A percentile compares a stretch with the other conserved stretches of the same genome.
Evolutionary conservation across 2,113 vertebrate genomes (phyloP).

Genomic region (Prinia subflava): DNA sequence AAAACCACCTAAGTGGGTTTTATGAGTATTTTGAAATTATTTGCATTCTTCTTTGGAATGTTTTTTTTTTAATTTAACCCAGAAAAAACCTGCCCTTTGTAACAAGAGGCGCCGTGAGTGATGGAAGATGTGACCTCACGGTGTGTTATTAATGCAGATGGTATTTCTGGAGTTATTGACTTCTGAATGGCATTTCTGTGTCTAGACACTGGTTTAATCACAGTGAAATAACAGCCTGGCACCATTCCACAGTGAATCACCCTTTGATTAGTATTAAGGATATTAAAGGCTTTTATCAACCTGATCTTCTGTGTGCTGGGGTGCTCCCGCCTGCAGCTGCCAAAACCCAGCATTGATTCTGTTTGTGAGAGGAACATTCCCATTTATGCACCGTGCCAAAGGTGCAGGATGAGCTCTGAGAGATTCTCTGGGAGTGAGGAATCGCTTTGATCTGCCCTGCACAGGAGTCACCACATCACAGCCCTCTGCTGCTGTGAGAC

Average conservation of each 20-base stretch:
- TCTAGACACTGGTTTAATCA: constrained; percentile 56
- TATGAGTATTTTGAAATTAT: background rate
- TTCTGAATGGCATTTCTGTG: constrained; percentile 28
- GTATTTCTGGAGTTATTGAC: constrained; percentile 36
- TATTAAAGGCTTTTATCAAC: constrained; percentile 35
- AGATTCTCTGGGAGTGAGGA: background rate
- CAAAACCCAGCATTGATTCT: background rate
- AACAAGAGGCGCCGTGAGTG: background rate
- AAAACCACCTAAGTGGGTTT: background rate
- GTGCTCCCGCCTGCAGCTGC: background rate
- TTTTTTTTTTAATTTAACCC: background rate
- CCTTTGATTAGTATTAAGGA: constrained; percentile 43
- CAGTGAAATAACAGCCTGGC: constrained; percentile 37
- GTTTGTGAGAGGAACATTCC: background rate
- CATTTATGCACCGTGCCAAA: background rate
- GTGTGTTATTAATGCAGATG: constrained; percentile 16
- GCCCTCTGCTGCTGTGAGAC: background rate
- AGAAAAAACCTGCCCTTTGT: background rate
- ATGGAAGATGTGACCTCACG: background rate
- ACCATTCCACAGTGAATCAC: background rate
- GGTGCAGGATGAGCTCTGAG: background rate
- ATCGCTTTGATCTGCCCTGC: background rate
- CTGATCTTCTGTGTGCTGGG: background rate
- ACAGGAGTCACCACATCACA: background rate
- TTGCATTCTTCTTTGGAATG: background rate